These are phyloP conservation scores for Jacana jacana DNA, from an alignment of 2,113 vertebrate species.

Conservation along the genomic window DNA sequence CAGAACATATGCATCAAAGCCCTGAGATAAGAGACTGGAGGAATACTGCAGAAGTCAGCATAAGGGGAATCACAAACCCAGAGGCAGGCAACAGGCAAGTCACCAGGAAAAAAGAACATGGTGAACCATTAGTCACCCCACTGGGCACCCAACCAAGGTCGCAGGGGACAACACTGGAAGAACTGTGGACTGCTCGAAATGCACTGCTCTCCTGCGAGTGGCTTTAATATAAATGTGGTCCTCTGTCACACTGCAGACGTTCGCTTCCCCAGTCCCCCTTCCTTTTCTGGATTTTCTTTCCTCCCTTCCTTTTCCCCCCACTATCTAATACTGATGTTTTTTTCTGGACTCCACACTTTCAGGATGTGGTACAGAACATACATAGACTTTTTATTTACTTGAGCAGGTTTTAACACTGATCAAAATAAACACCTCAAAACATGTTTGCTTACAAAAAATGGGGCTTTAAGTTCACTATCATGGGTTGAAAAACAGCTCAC, in stretches of 20 bases:
- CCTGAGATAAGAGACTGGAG: slow-evolving; percentile 81
- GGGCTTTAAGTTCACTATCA: background rate
- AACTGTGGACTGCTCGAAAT: slow-evolving; percentile 2
- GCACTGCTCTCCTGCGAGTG: background rate
- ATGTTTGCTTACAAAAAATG: background rate
- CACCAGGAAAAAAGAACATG: slow-evolving; percentile 70
- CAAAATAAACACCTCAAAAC: background rate
- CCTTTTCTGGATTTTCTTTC: background rate
- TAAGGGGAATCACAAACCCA: slow-evolving; percentile 74
- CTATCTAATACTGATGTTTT: background rate
- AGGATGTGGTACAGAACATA: background rate
- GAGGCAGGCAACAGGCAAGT: slow-evolving; percentile 78
- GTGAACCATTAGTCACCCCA: slow-evolving; percentile 45
- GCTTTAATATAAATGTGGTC: background rate
- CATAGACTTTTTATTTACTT: background rate
- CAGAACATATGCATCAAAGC: slow-evolving; percentile 89
- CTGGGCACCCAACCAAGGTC: slow-evolving; percentile 72
- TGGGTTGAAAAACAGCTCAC: background rate
- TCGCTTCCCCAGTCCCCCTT: background rate
- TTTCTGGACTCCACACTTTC: background rate
- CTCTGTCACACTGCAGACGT: background rate
- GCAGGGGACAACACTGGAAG: slow-evolving; percentile 1
- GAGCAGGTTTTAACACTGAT: background rate
- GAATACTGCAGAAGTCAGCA: slow-evolving; percentile 81
- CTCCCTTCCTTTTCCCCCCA: background rate